phyloP scores from a whole-genome alignment of 2,797 vertebrate species.

The Mus caroli region DNA sequence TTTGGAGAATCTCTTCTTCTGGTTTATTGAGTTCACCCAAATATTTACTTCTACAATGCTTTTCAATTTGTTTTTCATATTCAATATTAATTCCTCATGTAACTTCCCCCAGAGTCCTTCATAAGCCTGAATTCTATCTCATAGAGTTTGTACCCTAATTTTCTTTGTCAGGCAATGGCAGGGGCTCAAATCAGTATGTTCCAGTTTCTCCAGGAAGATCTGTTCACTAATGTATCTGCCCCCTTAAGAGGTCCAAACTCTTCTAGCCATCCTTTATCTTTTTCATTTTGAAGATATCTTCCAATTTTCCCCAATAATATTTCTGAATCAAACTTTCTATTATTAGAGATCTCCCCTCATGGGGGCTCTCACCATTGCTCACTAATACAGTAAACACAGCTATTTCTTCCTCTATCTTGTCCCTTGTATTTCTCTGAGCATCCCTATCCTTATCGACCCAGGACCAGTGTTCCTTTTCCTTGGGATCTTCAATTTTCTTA shows the following conservation, averaged over 20 bases:
- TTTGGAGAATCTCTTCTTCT: neutral
- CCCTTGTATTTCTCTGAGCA: neutral
- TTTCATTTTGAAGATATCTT: neutral
- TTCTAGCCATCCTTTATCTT: neutral
- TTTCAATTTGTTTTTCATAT: neutral
- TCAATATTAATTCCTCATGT: neutral
- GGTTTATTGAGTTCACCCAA: neutral
- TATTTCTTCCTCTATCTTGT: neutral
- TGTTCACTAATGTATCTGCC: neutral
- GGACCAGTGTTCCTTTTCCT: neutral
- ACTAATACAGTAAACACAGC: neutral
- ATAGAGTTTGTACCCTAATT: neutral
- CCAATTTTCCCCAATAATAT: neutral
- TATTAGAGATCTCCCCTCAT: neutral
- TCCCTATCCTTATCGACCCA: neutral
- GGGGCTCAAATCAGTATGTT: neutral
- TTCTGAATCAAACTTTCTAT: neutral
- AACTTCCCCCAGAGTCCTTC: neutral
- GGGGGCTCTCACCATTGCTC: neutral
- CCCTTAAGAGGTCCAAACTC: neutral
- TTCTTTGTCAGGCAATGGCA: neutral
- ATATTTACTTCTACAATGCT: neutral
- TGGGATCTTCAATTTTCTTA: neutral
- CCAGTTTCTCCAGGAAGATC: neutral
- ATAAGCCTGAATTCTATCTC: neutral